Conservation (phyloP, 2,888 invertebrate species). For the Plagodis dolabraria region DNA sequence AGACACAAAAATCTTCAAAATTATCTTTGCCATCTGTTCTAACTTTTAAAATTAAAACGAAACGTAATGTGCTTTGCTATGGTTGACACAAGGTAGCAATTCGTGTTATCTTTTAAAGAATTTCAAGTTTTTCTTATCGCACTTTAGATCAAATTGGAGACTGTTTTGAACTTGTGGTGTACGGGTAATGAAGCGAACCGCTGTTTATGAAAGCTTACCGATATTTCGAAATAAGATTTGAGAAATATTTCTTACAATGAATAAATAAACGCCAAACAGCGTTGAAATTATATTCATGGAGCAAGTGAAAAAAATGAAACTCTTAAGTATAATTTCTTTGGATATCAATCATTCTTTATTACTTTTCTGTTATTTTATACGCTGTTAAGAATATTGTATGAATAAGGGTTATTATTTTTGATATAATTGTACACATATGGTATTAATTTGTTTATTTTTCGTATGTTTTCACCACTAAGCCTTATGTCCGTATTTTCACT, state of each 20-base stretch:
- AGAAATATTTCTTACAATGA: background rate
- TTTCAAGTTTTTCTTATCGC: conserved; percentile 24
- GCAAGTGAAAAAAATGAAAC: too few species aligned
- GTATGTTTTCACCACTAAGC: too few species aligned
- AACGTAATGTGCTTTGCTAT: conserved; percentile 30
- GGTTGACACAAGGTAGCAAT: conserved; percentile 23
- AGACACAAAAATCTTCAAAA: conserved; percentile 39
- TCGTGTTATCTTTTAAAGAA: conserved; percentile 17
- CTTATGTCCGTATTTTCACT: too few species aligned
- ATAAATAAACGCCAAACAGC: background rate
- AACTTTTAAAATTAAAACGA: conserved; percentile 38
- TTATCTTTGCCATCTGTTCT: conserved; percentile 29
- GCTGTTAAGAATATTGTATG: too few species aligned
- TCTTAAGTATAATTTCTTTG: too few species aligned
- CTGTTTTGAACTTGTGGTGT: conserved; percentile 24
- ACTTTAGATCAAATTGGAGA: conserved; percentile 31
- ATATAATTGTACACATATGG: too few species aligned
- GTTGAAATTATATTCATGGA: background rate
- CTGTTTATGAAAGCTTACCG: too few species aligned
- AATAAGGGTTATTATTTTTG: too few species aligned
- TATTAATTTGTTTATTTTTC: too few species aligned
- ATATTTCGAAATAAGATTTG: too few species aligned
- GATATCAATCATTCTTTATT: too few species aligned
- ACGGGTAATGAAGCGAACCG: conserved; percentile 14
- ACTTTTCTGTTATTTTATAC: too few species aligned